Evolutionary conservation across 2,797 vertebrate species (phyloP).

Genomic region (Sebastes hopkinsi): DNA sequence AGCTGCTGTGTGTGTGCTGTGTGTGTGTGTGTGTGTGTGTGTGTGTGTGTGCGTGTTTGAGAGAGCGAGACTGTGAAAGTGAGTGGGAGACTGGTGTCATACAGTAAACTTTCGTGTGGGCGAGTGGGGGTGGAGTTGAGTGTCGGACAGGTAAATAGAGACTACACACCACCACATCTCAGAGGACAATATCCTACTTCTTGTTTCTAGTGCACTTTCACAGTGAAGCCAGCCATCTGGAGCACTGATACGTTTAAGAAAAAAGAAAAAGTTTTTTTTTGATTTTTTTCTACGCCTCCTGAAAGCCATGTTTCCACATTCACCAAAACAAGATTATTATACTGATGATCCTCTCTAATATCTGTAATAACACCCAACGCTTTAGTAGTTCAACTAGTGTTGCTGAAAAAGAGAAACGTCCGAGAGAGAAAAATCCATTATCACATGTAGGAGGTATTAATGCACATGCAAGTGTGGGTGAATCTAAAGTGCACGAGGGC

Average conservation of each 20-base stretch:
- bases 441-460: slow-evolving; percentile 76
- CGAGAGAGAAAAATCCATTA: slow-evolving; percentile 58
- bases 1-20: slow-evolving; percentile 7
- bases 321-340: slow-evolving; percentile 20
- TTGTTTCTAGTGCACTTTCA: slow-evolving; percentile 51
- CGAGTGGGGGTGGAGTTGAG: slow-evolving; percentile 64
- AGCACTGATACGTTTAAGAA: slow-evolving; percentile 32
- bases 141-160: slow-evolving; percentile 66
- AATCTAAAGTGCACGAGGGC: slow-evolving; percentile 62
- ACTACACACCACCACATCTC: slow-evolving; percentile 63
- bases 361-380: not conserved
- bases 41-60: not conserved
- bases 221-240: slow-evolving; percentile 29
- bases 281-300: not conserved
- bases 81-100: slow-evolving; percentile 70
- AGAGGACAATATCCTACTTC: slow-evolving; percentile 50
- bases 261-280: not conserved
- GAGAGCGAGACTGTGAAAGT: slow-evolving; percentile 30
- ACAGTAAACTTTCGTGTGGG: slow-evolving; percentile 66
- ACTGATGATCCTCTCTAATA: slow-evolving; percentile 9
- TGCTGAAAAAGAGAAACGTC: slow-evolving; percentile 15
- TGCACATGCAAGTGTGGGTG: slow-evolving; percentile 67
- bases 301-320: slow-evolving; percentile 21
- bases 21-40: not conserved
- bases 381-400: not conserved